Evolutionary conservation across 2,888 invertebrate genomes (phyloP).

Genomic region (Chymomyza caudatula): DNA sequence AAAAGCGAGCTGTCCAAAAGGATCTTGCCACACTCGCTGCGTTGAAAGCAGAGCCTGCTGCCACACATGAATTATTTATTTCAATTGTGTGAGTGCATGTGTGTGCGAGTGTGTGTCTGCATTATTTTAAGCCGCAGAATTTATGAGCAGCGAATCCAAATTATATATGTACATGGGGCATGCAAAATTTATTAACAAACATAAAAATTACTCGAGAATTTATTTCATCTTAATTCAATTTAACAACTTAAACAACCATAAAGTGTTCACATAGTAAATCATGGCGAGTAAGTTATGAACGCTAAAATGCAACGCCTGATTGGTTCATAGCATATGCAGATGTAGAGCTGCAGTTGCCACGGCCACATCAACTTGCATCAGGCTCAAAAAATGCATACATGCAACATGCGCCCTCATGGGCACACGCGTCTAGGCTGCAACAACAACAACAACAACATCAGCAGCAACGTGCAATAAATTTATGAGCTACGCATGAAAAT

Average conservation of each 20-base stretch:
- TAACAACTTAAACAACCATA: constrained; percentile 76
- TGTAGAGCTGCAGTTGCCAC: not conserved
- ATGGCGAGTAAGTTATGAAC: constrained; percentile 38
- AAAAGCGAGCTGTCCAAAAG: constrained; percentile 11
- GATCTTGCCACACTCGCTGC: constrained; percentile 8
- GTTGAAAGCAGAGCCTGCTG: no score
- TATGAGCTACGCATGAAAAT: constrained; percentile 71
- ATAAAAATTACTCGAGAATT: constrained; percentile 67
- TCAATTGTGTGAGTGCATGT: constrained; percentile 45
- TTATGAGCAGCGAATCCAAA: constrained; percentile 50
- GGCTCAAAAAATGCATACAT: not conserved
- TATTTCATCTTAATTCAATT: constrained; percentile 75
- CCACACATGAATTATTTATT: constrained; percentile 65
- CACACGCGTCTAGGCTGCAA: not conserved
- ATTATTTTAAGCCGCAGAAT: constrained; percentile 43
- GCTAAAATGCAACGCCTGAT: constrained; percentile 9
- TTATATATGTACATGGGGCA: constrained; percentile 51
- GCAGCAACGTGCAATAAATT: constrained; percentile 41
- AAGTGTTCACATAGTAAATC: constrained; percentile 76
- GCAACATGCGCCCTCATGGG: not conserved
- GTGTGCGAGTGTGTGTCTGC: not conserved
- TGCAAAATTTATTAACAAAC: constrained; percentile 74
- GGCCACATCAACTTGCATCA: constrained; percentile 2
- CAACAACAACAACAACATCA: not conserved
- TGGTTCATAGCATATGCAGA: constrained; percentile 3